A percentile compares a stretch with the other conserved stretches of the same genome.
Conservation (phyloP, 2,797 vertebrate genomes). For the Smutsia gigantea region DNA sequence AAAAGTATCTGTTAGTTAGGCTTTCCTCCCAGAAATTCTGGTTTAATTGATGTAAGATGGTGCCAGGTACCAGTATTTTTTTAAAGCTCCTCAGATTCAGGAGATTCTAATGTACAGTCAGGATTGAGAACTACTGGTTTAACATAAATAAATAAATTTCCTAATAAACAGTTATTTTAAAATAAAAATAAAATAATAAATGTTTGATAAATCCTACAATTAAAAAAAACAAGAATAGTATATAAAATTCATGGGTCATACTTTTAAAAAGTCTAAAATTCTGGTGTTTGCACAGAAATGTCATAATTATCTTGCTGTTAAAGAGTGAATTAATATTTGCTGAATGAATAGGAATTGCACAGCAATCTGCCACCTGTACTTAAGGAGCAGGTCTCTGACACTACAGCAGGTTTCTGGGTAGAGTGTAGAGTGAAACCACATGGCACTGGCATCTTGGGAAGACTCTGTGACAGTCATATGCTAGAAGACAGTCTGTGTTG, state of each 20-base stretch:
- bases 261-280: background rate
- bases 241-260: background rate
- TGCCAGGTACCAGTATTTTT: background rate
- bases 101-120: background rate
- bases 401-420: background rate
- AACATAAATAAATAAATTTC: background rate
- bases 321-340: background rate
- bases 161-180: background rate
- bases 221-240: background rate
- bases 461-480: background rate
- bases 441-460: background rate
- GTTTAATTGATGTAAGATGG: background rate
- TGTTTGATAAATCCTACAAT: background rate
- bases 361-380: background rate
- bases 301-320: background rate
- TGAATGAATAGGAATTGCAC: background rate
- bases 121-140: background rate
- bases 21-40: slow-evolving; percentile 6
- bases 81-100: background rate
- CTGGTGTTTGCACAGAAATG: background rate
- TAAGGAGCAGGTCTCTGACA: background rate
- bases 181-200: background rate
- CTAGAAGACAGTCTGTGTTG: background rate
- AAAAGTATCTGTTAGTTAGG: background rate
- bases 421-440: background rate